A percentile compares a stretch with the other conserved stretches of the same genome.
phyloP scores from a whole-genome alignment of 1,140 invertebrate species.

The Schlechtendalia chinensis region DNA sequence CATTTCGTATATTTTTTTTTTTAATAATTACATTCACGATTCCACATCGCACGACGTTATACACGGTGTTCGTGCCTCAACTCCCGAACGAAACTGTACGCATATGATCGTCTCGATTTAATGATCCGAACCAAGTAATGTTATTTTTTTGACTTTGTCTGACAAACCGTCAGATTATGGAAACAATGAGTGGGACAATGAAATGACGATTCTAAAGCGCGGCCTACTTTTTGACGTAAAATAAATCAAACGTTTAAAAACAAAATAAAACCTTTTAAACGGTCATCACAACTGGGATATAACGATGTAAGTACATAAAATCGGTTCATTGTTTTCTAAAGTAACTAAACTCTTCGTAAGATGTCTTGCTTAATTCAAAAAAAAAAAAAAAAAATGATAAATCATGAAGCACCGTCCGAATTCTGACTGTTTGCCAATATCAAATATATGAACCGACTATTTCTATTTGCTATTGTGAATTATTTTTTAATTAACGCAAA shows the following conservation, averaged over 20 bases:
- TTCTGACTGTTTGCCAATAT: background rate
- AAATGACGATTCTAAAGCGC: background rate
- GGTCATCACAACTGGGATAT: background rate
- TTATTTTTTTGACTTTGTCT: background rate
- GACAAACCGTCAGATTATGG: background rate
- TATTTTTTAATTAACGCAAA: background rate
- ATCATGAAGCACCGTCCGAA: background rate
- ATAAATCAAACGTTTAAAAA: slow-evolving; percentile 4
- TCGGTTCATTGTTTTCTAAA: background rate
- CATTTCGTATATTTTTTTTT: too few relatives aligned
- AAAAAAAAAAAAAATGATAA: too few relatives aligned
- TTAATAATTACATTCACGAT: too few relatives aligned
- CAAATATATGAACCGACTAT: background rate
- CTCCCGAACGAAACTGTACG: too few relatives aligned
- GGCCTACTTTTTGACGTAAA: background rate
- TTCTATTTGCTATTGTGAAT: background rate
- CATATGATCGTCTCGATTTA: too few relatives aligned
- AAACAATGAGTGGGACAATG: too few relatives aligned
- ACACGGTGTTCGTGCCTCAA: too few relatives aligned
- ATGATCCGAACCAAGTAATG: too few relatives aligned
- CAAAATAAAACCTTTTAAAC: background rate
- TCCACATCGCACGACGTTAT: too few relatives aligned
- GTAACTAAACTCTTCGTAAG: background rate
- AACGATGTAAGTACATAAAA: background rate
- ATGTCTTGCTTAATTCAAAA: background rate